These are phyloP conservation scores for Dreissena rostriformis DNA, from an alignment of 1,140 invertebrate genomes.

Conservation along the genomic window DNA sequence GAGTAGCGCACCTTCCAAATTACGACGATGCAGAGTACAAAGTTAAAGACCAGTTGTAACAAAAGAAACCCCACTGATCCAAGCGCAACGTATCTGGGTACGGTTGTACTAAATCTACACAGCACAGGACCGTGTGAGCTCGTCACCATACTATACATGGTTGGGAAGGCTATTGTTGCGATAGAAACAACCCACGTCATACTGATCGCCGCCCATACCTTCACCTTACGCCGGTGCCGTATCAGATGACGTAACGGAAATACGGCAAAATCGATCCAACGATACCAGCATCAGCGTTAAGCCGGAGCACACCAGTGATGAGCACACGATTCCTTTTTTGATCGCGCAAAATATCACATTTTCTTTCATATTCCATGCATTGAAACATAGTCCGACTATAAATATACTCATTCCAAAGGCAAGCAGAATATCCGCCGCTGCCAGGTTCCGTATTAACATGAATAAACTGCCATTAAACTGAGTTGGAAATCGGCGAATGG, in stretches of 20 bases:
- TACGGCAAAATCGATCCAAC: conserved; percentile 29
- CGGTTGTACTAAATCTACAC: conserved; percentile 3
- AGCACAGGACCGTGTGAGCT: not conserved
- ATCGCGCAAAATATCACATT: conserved; percentile 4
- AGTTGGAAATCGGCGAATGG: not conserved
- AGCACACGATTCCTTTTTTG: not conserved
- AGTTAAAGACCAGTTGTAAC: not conserved
- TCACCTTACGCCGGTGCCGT: not conserved
- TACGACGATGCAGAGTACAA: not conserved
- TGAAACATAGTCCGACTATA: not conserved
- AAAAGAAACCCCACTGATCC: conserved; percentile 2
- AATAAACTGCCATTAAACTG: conserved; percentile 19
- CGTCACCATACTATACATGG: not conserved
- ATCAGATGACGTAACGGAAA: conserved; percentile 31
- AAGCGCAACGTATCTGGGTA: not conserved
- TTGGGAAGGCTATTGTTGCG: not conserved
- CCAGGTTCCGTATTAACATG: conserved; percentile 20
- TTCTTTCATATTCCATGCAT: not conserved
- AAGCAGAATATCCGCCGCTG: conserved; percentile 7
- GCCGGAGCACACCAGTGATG: not conserved
- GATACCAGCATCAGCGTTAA: conserved; percentile 13
- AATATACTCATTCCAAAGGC: conserved; percentile 27
- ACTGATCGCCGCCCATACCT: not conserved
- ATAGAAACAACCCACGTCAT: conserved; percentile 9
- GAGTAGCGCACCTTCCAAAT: not conserved